phyloP scores from a whole-genome alignment of 2,888 invertebrate genomes.

The Halictus ligatus region DNA sequence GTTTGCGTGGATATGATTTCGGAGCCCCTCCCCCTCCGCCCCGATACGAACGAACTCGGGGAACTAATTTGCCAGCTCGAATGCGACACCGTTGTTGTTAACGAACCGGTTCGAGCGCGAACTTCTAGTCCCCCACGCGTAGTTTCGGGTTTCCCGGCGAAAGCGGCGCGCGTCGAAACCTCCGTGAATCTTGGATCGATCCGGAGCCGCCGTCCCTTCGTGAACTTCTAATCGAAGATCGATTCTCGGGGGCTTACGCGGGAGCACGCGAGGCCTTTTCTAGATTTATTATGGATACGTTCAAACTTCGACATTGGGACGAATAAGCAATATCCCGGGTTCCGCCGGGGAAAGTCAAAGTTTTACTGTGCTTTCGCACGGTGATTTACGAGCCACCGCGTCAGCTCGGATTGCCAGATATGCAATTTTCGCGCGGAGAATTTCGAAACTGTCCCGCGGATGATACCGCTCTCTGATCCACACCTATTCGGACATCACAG shows the following conservation, averaged over 20 bases:
- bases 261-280: not conserved
- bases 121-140: not conserved
- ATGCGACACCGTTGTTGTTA: not conserved
- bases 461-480: not conserved
- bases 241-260: not conserved
- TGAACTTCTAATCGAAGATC: not conserved
- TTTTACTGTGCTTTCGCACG: not conserved
- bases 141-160: not conserved
- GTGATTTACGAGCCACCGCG: not conserved
- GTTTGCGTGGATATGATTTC: not conserved
- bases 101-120: not conserved
- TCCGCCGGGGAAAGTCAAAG: not conserved
- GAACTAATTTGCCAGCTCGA: constrained; percentile 46
- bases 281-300: not conserved
- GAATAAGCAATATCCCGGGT: not conserved
- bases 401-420: not conserved
- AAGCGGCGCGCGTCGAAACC: not conserved
- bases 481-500: not conserved
- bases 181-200: not conserved
- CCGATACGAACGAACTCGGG: constrained; percentile 20
- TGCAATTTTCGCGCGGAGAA: not conserved
- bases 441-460: not conserved
- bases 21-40: not conserved
- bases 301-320: not conserved
- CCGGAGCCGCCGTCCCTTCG: not conserved